Evolutionary conservation across 1,140 invertebrate genomes (phyloP).

Genomic region (Ditylenchus dipsaci): DNA sequence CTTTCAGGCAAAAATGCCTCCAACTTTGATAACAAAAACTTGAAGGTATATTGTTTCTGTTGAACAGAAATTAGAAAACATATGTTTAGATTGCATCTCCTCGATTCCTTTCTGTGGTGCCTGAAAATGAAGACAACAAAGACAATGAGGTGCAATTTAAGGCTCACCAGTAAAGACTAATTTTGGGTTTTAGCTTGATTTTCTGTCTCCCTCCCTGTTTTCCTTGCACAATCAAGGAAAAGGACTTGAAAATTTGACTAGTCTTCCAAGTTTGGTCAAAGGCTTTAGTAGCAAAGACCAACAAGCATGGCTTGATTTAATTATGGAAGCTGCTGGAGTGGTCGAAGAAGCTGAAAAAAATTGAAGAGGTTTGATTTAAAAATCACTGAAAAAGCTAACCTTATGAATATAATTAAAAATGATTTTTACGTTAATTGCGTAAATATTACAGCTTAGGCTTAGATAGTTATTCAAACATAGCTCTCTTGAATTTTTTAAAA

Average conservation of each 20-base stretch:
- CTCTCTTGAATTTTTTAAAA: not conserved
- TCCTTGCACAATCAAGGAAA: conserved; percentile 38
- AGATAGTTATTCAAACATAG: not conserved
- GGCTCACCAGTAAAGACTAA: not conserved
- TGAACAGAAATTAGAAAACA: not conserved
- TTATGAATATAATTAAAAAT: too few species aligned
- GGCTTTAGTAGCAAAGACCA: conserved; percentile 33
- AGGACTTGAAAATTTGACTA: conserved; percentile 37
- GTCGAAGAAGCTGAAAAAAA: conserved; percentile 28
- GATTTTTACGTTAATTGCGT: too few species aligned
- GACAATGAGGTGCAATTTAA: not conserved
- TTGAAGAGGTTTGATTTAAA: not conserved
- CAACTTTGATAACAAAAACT: conserved; percentile 36
- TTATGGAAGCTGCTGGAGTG: conserved; percentile 46
- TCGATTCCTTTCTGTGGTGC: conserved; percentile 32
- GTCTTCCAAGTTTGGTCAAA: conserved; percentile 36
- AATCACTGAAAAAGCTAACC: too few species aligned
- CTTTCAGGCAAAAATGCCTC: conserved; percentile 37
- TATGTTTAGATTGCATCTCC: conserved; percentile 23
- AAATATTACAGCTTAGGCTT: not conserved
- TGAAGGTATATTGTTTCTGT: conserved; percentile 11
- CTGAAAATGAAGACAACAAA: conserved; percentile 25
- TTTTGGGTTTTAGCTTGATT: conserved; percentile 7
- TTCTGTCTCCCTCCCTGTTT: conserved; percentile 44
- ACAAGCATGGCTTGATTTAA: conserved; percentile 43